Base-by-base conservation (phyloP, 1,140 invertebrate genomes). In the Brachionus asplanchnoidis region DNA sequence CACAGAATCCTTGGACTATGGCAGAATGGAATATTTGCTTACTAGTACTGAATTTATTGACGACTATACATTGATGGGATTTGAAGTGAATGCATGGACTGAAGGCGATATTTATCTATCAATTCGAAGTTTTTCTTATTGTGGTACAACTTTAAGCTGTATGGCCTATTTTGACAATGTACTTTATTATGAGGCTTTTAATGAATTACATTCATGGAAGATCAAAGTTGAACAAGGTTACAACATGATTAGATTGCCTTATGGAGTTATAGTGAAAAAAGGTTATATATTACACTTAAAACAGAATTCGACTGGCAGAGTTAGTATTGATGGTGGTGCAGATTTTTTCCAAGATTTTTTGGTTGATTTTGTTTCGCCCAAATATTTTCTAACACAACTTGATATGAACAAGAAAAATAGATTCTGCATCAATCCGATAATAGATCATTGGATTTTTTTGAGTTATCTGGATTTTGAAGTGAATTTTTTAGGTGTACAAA, bases 61-160 rank as follows among this genome's bases (percentile, higher is more conserved):
- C 7, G 36, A 73, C 4, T 20, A 20, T 40, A 42, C 7, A 36
- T 42, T 73, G 23, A 9, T 73, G 8, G 68, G 68, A 40, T 73
- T 73, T 73, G 68, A 73, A 73, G n/a, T 73, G 6, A 5, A 73
- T 73, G 68, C 68, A 17, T 73, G 68, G 36, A 73, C 32, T 6
- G 12, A n/a, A n/a, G 68, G 68, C 17, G 36, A 44, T 12, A 73
- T 73, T 8, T 40, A n/a, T 42, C 7, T 73, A 42, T 73, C 68
- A 73, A 7, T 42, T 36, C 20, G 11, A 3, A 73, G 32, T n/a
- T 73, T 73, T 73, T 40, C 68, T 8, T 40, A 9, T 42, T 73
- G 68, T 40, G 68, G 68, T 17, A 8, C 17, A 6, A 73, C 1
- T 17, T 42, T 17, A 73, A n/a, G 12, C 9, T 73, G 68, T 17